These are phyloP conservation scores for Chromoteleia sp. DNA, from an alignment of 2,888 invertebrate species.

Conservation along the genomic window DNA sequence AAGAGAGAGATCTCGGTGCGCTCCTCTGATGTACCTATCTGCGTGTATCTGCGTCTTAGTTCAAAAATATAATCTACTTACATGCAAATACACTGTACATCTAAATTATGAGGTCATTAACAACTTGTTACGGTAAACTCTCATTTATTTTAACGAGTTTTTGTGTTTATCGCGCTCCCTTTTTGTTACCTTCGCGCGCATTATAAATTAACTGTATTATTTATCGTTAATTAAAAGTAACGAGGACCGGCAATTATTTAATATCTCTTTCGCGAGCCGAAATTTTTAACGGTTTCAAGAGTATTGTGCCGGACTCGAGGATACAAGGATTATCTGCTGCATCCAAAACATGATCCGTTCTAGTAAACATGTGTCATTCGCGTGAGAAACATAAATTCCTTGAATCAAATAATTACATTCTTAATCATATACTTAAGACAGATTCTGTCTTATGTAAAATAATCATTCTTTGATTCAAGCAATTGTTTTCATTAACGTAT, in stretches of 20 bases:
- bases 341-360: too few species aligned
- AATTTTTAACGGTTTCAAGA: too few species aligned
- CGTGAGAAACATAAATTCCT: too few species aligned
- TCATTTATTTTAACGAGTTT: conserved; percentile 52
- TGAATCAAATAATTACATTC: too few species aligned
- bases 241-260: conserved; percentile 38
- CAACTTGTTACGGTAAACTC: conserved; percentile 65
- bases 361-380: too few species aligned
- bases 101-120: conserved; percentile 67
- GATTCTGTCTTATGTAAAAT: too few species aligned
- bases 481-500: too few species aligned
- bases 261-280: conserved; percentile 12
- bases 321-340: too few species aligned
- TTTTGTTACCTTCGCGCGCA: conserved; percentile 31
- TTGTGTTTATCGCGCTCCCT: conserved; percentile 44
- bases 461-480: too few species aligned
- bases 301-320: too few species aligned
- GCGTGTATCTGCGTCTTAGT: conserved; percentile 59
- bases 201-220: conserved; percentile 43
- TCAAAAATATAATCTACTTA: conserved; percentile 67
- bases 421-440: too few species aligned
- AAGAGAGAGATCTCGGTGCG: conserved; percentile 62
- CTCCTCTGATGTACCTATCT: conserved; percentile 56
- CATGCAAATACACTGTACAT: conserved; percentile 68
- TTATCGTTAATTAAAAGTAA: conserved; percentile 57